Evolutionary conservation across 2,888 invertebrate species (phyloP).

Genomic region (Buathra laborator): DNA sequence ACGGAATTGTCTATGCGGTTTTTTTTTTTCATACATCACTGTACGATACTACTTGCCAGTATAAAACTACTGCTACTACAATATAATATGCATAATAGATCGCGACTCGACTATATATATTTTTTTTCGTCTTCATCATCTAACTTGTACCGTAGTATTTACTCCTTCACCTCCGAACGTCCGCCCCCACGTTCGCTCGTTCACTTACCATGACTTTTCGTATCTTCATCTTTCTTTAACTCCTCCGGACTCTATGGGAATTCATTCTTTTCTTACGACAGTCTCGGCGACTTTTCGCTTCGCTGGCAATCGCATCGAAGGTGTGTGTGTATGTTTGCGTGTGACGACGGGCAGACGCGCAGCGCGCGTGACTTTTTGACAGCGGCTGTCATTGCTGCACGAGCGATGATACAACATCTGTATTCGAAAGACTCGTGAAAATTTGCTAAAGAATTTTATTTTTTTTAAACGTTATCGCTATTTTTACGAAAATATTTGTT

Average conservation of each 20-base stretch:
- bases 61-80: neutral
- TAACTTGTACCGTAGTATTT: conserved; percentile 52
- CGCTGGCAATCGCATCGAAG: neutral
- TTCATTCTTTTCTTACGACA: conserved; percentile 5
- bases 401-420: neutral
- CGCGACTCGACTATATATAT: neutral
- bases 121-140: conserved; percentile 45
- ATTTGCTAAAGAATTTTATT: neutral
- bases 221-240: conserved; percentile 6
- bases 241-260: neutral
- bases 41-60: neutral
- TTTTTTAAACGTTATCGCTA: neutral
- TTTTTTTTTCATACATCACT: conserved; percentile 15
- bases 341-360: neutral
- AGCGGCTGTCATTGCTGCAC: conserved; percentile 24
- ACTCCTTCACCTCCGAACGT: conserved; percentile 44
- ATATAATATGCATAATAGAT: neutral
- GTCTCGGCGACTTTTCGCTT: conserved; percentile 25
- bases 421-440: neutral
- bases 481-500: neutral
- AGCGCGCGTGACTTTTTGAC: conserved; percentile 45
- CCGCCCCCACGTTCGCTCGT: conserved; percentile 46
- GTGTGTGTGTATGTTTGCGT: neutral
- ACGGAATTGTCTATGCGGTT: conserved; percentile 74
- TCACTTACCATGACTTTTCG: conserved; percentile 42